phyloP scores from a whole-genome alignment of 2,113 vertebrate genomes.

The Myiagra hebetior region DNA sequence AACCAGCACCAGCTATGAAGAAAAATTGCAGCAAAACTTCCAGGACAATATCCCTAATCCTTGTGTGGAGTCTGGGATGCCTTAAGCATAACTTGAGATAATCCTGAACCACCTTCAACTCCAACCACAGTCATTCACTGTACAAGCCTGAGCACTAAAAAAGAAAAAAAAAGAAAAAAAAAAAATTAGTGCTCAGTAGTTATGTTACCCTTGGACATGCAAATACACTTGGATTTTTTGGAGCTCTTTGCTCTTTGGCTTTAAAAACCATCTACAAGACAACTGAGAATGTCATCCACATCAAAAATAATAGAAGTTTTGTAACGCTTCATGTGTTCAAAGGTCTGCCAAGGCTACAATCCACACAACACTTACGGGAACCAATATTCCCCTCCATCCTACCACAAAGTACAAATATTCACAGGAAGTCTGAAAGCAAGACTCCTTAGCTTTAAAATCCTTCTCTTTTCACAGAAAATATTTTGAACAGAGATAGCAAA shows the following conservation, averaged over 20 bases:
- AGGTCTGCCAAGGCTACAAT: not conserved
- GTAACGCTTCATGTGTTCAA: not conserved
- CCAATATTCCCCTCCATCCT: not conserved
- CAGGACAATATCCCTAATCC: not conserved
- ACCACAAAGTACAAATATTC: not conserved
- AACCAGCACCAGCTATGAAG: accelerated
- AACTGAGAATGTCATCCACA: not conserved
- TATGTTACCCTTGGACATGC: not conserved
- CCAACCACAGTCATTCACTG: not conserved
- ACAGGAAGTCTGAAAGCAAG: not conserved
- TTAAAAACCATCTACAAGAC: not conserved
- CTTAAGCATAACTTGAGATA: not conserved
- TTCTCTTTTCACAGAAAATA: not conserved
- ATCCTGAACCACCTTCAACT: not conserved
- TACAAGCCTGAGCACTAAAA: not conserved
- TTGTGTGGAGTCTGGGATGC: not conserved
- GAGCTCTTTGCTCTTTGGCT: not conserved
- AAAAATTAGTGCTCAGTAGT: not conserved
- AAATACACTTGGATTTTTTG: not conserved
- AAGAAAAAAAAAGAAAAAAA: not conserved
- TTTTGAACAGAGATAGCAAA: not conserved
- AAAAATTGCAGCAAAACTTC: not conserved
- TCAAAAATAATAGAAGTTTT: not conserved
- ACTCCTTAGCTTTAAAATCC: not conserved
- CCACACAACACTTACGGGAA: not conserved